Evolutionary conservation across 2,797 vertebrate genomes (phyloP).

Genomic region (Hydrophis major): DNA sequence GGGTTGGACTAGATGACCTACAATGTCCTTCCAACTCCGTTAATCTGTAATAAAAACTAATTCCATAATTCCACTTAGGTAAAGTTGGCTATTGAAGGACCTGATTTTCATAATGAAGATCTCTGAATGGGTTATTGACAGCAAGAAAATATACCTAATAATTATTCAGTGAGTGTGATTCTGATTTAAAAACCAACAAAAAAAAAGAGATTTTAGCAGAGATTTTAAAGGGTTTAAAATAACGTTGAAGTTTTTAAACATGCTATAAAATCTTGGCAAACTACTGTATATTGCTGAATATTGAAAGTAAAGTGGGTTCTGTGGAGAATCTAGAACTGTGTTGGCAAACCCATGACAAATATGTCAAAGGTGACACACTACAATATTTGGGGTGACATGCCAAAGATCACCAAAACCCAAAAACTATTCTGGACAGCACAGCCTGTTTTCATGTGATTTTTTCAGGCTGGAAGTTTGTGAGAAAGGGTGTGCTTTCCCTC

Average conservation of each 20-base stretch:
- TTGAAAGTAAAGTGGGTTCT: neutral
- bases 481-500: neutral
- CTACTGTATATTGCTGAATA: neutral
- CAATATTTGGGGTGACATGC: neutral
- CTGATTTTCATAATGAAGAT: neutral
- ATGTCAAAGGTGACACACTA: neutral
- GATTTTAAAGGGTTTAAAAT: neutral
- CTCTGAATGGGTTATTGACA: neutral
- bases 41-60: no score
- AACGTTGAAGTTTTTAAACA: neutral
- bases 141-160: neutral
- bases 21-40: no score
- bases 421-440: neutral
- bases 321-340: neutral
- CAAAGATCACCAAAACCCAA: neutral
- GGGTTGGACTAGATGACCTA: no score
- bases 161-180: neutral
- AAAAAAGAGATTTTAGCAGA: neutral
- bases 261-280: neutral
- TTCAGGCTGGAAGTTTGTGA: neutral
- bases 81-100: neutral
- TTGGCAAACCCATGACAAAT: neutral
- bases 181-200: neutral
- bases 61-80: neutral
- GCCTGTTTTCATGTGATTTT: neutral